A percentile compares a stretch with the other conserved stretches of the same genome.
Evolutionary conservation across 2,888 invertebrate genomes (phyloP).

Genomic region (Acrobeloides nanus): DNA sequence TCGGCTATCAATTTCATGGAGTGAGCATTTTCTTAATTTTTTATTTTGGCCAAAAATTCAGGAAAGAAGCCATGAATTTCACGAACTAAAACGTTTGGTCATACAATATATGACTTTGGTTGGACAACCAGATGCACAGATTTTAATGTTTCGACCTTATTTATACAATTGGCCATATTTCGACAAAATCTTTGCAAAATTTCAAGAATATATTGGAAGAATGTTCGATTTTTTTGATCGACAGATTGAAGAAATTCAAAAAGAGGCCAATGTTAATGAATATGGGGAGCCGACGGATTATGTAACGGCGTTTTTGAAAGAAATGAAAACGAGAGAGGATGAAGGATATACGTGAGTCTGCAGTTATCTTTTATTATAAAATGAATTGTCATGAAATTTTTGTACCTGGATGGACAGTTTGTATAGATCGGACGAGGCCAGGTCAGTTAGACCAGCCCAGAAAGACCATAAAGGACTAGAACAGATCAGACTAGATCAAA

Average conservation of each 20-base stretch:
- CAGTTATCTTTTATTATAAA: no score
- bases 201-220: slow-evolving; percentile 4
- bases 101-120: slow-evolving; percentile 3
- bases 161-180: slow-evolving; percentile 8
- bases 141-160: not conserved
- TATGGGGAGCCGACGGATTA: slow-evolving; percentile 20
- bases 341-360: no score
- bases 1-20: slow-evolving; percentile 13
- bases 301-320: slow-evolving; percentile 26
- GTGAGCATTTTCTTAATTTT: not conserved
- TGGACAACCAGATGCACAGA: not conserved
- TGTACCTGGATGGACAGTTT: no score
- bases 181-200: slow-evolving; percentile 9
- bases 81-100: slow-evolving; percentile 5
- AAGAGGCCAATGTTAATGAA: slow-evolving; percentile 10
- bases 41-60: not conserved
- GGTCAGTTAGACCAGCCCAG: no score
- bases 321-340: slow-evolving; percentile 17
- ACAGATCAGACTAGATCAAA: no score
- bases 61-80: slow-evolving; percentile 5
- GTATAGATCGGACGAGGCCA: no score
- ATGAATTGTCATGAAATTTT: no score
- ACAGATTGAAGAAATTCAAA: slow-evolving; percentile 9
- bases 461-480: no score
- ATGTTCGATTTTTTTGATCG: slow-evolving; percentile 11